A percentile compares a stretch with the other conserved stretches of the same genome.
These are phyloP conservation scores for Alviniconcha marisindica DNA, from an alignment of 1,140 invertebrate genomes.

Conservation along the genomic window DNA sequence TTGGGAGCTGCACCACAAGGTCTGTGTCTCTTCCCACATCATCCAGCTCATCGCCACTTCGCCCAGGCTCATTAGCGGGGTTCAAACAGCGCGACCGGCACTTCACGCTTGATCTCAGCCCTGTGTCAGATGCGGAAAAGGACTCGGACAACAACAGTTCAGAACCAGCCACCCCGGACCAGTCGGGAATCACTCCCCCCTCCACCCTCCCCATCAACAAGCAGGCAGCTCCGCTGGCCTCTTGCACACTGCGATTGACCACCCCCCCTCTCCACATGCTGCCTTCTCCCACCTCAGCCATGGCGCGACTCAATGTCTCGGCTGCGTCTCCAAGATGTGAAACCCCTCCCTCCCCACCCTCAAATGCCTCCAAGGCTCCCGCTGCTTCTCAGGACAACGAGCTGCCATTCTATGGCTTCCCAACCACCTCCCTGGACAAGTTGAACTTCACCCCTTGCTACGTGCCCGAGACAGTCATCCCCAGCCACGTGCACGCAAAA, in stretches of 20 bases:
- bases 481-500: constrained; percentile 27
- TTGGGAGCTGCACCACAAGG: not conserved
- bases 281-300: constrained; percentile 53
- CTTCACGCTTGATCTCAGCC: constrained; percentile 37
- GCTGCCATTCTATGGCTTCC: constrained; percentile 53
- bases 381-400: constrained; percentile 35
- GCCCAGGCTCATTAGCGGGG: constrained; percentile 11
- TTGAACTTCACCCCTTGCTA: constrained; percentile 73
- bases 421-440: constrained; percentile 73
- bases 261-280: constrained; percentile 34
- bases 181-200: not conserved
- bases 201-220: not conserved
- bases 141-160: constrained; percentile 34
- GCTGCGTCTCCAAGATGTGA: constrained; percentile 51
- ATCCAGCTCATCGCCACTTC: not conserved
- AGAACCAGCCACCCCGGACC: constrained; percentile 25
- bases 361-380: not conserved
- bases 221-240: too few species aligned
- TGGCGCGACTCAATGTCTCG: constrained; percentile 53
- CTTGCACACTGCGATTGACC: not conserved
- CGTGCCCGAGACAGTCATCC: constrained; percentile 12
- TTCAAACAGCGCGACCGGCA: constrained; percentile 29
- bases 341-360: constrained; percentile 1
- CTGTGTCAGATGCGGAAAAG: constrained; percentile 34
- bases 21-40: not conserved